phyloP scores from a whole-genome alignment of 2,797 vertebrate species.

The Typhlichthys eigenmanni region DNA sequence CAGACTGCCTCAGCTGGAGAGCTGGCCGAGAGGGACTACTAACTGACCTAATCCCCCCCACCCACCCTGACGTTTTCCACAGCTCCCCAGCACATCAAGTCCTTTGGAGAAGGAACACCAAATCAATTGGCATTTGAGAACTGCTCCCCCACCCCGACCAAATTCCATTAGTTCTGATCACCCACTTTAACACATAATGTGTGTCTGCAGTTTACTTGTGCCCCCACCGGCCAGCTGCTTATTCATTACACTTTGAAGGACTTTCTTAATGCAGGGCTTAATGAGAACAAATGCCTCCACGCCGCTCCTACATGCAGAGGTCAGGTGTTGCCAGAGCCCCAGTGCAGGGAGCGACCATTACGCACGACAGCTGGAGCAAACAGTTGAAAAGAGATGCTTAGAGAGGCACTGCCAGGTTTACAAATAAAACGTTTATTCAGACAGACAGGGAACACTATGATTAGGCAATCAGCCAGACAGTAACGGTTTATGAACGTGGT shows the following conservation, averaged over 20 bases:
- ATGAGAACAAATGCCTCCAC: too few species aligned
- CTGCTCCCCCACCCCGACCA: too few species aligned
- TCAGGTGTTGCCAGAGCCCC: too few species aligned
- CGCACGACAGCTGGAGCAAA: slow-evolving; percentile 38
- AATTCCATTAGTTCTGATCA: too few species aligned
- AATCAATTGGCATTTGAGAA: too few species aligned
- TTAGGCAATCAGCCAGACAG: slow-evolving; percentile 41
- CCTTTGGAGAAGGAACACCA: background rate
- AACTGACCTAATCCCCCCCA: slow-evolving; percentile 63
- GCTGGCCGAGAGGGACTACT: slow-evolving; percentile 67
- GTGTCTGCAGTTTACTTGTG: too few species aligned
- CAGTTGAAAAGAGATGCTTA: slow-evolving; percentile 35
- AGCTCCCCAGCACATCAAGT: slow-evolving; percentile 9
- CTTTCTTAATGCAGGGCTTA: too few species aligned
- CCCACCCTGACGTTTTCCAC: slow-evolving; percentile 7
- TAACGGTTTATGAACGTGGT: slow-evolving; percentile 39
- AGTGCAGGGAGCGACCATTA: slow-evolving; percentile 18
- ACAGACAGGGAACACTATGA: slow-evolving; percentile 27
- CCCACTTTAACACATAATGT: too few species aligned
- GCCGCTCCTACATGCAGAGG: background rate
- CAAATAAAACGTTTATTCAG: slow-evolving; percentile 22
- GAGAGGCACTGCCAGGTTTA: slow-evolving; percentile 6
- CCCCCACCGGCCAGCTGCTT: too few species aligned
- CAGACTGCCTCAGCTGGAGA: slow-evolving; percentile 80
- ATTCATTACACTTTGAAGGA: too few species aligned